Conservation (phyloP, 2,113 vertebrate genomes). For the Stictonetta naevosa region DNA sequence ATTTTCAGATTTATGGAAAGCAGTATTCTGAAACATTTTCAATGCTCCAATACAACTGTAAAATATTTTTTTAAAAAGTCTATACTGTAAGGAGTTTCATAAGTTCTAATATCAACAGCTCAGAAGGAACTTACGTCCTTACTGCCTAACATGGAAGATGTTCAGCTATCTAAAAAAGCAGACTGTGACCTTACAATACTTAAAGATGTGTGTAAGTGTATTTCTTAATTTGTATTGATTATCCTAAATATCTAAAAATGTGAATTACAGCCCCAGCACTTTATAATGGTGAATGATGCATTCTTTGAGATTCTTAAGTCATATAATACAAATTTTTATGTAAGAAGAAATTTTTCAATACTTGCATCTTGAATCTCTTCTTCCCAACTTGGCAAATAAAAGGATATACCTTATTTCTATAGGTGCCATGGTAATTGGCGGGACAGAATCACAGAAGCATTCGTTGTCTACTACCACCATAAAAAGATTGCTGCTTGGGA, state of each 20-base stretch:
- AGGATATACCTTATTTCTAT: constrained; percentile 99
- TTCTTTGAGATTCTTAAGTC: not conserved
- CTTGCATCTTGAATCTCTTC: not conserved
- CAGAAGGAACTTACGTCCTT: not conserved
- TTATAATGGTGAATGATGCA: not conserved
- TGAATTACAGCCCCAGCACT: not conserved
- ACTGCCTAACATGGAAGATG: not conserved
- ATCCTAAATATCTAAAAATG: not conserved
- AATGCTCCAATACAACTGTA: not conserved
- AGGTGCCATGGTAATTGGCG: constrained; percentile 95
- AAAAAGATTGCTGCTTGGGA: constrained; percentile 98
- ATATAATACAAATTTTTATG: not conserved
- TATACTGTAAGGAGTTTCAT: not conserved
- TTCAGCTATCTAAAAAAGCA: not conserved
- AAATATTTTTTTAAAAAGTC: not conserved
- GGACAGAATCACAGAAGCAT: constrained; percentile 88
- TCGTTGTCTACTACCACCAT: constrained; percentile 98
- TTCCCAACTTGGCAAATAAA: constrained; percentile 7
- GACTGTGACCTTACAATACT: not conserved
- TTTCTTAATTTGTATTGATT: not conserved
- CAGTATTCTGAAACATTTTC: not conserved
- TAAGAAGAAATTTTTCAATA: not conserved
- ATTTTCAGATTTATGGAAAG: not conserved
- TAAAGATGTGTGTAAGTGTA: fast-evolving
- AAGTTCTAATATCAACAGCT: not conserved